Percentiles rank a stretch among this genome's conserved stretches.
phyloP scores from a whole-genome alignment of 2,113 vertebrate genomes.

The Puntigrus tetrazona region DNA sequence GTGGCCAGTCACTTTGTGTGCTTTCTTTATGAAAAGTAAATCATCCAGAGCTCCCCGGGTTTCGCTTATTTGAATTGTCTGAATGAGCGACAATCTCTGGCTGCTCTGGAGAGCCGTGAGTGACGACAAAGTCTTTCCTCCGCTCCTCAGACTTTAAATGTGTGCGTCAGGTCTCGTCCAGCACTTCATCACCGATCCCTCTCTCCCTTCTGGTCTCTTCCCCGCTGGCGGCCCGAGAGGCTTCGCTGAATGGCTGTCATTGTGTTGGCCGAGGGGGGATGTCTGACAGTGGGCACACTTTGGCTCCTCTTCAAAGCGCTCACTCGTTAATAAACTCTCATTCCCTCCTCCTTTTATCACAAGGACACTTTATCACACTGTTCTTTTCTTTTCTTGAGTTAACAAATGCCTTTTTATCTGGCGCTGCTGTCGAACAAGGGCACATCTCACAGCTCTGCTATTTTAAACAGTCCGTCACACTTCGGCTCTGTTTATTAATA shows the following conservation, averaged over 20 bases:
- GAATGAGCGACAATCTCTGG: constrained; percentile 69
- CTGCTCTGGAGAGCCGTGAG: constrained; percentile 54
- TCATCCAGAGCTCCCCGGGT: constrained; percentile 72
- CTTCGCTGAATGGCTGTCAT: constrained; percentile 69
- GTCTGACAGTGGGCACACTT: constrained; percentile 63
- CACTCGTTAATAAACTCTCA: constrained; percentile 54
- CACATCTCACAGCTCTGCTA: constrained; percentile 25
- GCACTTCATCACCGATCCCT: constrained; percentile 51
- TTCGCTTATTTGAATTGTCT: constrained; percentile 67
- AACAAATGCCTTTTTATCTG: constrained; percentile 39
- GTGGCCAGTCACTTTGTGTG: constrained; percentile 66
- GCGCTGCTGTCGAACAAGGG: constrained; percentile 16
- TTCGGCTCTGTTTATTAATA: constrained; percentile 24
- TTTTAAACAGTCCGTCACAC: constrained; percentile 31
- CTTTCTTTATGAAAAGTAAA: constrained; percentile 77
- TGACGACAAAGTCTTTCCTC: constrained; percentile 53
- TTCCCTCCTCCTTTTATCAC: constrained; percentile 48
- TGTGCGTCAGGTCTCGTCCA: constrained; percentile 57
- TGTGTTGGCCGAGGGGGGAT: constrained; percentile 60
- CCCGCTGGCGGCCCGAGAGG: constrained; percentile 58
- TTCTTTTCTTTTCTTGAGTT: constrained; percentile 48
- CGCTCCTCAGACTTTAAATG: constrained; percentile 44
- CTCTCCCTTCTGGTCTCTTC: constrained; percentile 60
- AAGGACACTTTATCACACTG: constrained; percentile 52
- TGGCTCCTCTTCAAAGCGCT: constrained; percentile 59